phyloP scores from a whole-genome alignment of 2,113 vertebrate genomes.

The Argyrosomus japonicus region DNA sequence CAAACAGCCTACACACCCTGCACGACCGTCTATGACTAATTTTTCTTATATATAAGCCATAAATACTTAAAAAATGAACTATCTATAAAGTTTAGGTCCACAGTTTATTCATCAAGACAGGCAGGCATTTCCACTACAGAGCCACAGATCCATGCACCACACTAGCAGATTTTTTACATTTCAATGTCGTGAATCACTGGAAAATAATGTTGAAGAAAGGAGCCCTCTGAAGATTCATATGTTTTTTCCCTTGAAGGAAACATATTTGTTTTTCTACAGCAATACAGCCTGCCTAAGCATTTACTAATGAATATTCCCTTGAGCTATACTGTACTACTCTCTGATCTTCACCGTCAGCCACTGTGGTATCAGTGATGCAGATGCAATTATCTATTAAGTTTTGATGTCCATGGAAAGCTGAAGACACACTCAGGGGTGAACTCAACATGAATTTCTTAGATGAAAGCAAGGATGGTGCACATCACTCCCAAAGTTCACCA shows the following conservation, averaged over 20 bases:
- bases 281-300: constrained; percentile 29
- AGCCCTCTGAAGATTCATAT: constrained; percentile 3
- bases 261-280: constrained; percentile 39
- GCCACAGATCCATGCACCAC: neutral
- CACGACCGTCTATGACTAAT: neutral
- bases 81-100: neutral
- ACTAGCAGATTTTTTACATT: neutral
- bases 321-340: constrained; percentile 33
- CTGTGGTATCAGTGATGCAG: constrained; percentile 20
- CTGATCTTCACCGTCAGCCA: constrained; percentile 48
- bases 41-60: neutral
- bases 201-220: neutral
- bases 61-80: neutral
- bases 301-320: constrained; percentile 60
- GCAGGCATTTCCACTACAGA: constrained; percentile 1
- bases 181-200: constrained; percentile 17
- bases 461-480: neutral
- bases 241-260: constrained; percentile 24
- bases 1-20: constrained; percentile 10
- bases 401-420: constrained; percentile 26
- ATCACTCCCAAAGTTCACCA: neutral
- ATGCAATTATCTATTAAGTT: constrained; percentile 42
- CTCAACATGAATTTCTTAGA: neutral
- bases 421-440: constrained; percentile 11
- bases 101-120: neutral